These are phyloP conservation scores for Trachops cirrhosus DNA, from an alignment of 2,797 vertebrate genomes.

Conservation along the genomic window DNA sequence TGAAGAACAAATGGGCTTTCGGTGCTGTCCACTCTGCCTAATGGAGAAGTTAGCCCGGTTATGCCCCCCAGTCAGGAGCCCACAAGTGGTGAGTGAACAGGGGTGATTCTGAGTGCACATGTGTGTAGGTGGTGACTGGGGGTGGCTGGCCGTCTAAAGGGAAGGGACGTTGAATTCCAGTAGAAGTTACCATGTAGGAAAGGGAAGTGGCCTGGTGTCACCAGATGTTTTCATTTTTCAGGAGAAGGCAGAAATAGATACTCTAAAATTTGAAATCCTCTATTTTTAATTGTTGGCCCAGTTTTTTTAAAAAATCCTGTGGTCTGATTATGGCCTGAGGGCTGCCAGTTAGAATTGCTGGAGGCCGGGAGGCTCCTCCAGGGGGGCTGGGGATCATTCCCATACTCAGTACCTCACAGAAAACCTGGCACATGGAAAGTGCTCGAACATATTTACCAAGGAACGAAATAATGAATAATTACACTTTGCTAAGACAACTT, in stretches of 20 bases:
- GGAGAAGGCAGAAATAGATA: neutral
- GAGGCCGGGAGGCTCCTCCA: fast-evolving
- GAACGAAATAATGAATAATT: neutral
- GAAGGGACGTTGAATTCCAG: neutral
- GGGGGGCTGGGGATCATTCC: too few species aligned
- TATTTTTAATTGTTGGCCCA: neutral
- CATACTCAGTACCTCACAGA: neutral
- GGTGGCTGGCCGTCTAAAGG: neutral
- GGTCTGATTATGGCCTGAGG: neutral
- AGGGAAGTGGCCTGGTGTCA: neutral
- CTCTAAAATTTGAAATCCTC: neutral
- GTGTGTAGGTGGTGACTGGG: fast-evolving
- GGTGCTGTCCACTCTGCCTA: neutral
- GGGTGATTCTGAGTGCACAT: fast-evolving
- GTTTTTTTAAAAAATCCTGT: neutral
- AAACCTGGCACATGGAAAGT: neutral
- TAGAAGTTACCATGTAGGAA: neutral
- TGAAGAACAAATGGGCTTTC: neutral
- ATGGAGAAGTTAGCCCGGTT: neutral
- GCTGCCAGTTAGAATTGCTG: neutral
- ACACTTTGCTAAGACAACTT: neutral
- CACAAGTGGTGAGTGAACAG: fast-evolving
- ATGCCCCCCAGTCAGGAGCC: neutral
- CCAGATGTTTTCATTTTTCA: neutral
- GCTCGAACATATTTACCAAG: fast-evolving